Evolutionary conservation across 2,888 invertebrate genomes (phyloP), one percentile per base, ranked within the genome.

Genomic region (Lasioglossum pauxillum): DNA sequence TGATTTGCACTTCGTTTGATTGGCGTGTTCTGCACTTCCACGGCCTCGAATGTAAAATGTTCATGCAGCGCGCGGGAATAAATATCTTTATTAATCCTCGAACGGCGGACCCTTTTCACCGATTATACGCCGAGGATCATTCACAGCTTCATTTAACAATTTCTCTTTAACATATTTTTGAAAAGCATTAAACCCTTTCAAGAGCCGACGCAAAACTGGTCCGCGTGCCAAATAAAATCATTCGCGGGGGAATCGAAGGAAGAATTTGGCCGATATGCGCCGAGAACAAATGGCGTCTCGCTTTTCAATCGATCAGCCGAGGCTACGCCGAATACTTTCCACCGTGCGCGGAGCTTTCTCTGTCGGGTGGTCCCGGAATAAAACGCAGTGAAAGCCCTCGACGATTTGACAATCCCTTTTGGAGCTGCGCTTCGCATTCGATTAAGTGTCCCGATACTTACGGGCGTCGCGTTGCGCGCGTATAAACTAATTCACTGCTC

Each of bases 401-500:
- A 31, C 60, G 60, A 64, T 64, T 31, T 64, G 60, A 64, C 60
- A 64, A 64, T 64, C 60, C 60, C 60, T 64, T 64, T 64, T 31
- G 60, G 60, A 16, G 60, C 31, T 27, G 60, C 44, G 44, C n/a
- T 44, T n/a, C 44, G 44, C 72, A 44, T 44, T 72, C 44, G 72
- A 44, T 72, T 27, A 44, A 38, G 44, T 38, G 77, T n/a, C 77
- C 5, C 10, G 81, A 35, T 23, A 57, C n/a, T 35, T 41, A 83
- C 67, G 67, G 67, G 69, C 53, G 31, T 46, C 38, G 60, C 57
- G 41, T 60, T 44, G 57, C 16, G 5, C 60, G 31, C 10, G 19
- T 64, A 64, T 64, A 64, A 64, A 64, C 60, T 64, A 64, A 64
- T 64, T 64, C 60, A 16, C 60, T 27, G 60, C 27, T 31, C 31